Percentiles rank a stretch among this genome's conserved stretches.
phyloP scores from a whole-genome alignment of 2,797 vertebrate species.

The Clarias pachynema region DNA sequence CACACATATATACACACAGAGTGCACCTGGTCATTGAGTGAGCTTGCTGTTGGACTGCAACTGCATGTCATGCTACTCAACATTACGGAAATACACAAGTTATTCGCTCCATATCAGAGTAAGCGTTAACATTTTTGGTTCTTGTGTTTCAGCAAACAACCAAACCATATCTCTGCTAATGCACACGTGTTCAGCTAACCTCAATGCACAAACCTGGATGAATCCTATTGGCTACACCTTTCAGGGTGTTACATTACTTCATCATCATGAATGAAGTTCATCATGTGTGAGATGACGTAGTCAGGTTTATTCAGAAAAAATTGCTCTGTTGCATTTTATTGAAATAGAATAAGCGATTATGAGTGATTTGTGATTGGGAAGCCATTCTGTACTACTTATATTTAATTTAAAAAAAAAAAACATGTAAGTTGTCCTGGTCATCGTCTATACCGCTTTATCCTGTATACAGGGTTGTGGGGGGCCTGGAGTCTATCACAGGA shows the following conservation, averaged over 20 bases:
- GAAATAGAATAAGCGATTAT: not conserved
- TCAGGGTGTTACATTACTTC: conserved; percentile 2
- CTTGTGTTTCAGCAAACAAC: not conserved
- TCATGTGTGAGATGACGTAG: not conserved
- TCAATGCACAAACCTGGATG: not conserved
- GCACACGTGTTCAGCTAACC: not conserved
- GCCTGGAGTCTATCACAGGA: too few relatives aligned
- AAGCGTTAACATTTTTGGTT: not conserved
- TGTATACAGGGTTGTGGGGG: too few relatives aligned
- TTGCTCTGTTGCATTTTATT: not conserved
- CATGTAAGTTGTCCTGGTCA: not conserved
- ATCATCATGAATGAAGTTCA: not conserved
- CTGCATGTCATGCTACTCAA: conserved; percentile 35
- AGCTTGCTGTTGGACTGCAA: conserved; percentile 26
- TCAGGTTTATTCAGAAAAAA: not conserved
- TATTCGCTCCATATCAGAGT: not conserved
- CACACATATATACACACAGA: conserved; percentile 34
- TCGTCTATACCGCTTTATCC: too few relatives aligned
- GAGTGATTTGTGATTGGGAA: not conserved
- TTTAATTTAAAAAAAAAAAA: not conserved
- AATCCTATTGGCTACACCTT: not conserved
- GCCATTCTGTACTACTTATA: not conserved
- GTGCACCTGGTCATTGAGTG: conserved; percentile 11
- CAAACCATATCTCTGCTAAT: not conserved
- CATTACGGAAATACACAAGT: conserved; percentile 37